Conservation (phyloP, 2,888 invertebrate species). For the Stegophylla sp. region DNA sequence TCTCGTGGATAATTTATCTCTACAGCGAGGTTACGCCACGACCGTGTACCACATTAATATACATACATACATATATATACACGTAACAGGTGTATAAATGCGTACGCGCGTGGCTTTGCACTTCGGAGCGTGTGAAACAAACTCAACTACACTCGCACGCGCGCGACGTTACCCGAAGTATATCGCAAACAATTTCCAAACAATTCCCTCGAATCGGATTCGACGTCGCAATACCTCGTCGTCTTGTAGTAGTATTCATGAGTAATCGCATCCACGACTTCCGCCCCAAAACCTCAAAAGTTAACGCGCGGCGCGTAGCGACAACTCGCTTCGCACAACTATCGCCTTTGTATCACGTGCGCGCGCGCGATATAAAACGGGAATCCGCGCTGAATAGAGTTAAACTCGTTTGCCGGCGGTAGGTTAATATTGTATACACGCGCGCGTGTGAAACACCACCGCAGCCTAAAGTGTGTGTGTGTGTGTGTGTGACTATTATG, state of each 20-base stretch:
- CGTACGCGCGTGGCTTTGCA: not conserved
- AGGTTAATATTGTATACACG: not conserved
- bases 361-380: no score
- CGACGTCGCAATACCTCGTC: slow-evolving; percentile 24
- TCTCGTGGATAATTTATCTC: not conserved
- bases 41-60: not conserved
- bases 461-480: no score
- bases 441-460: no score
- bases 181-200: slow-evolving; percentile 28
- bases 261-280: slow-evolving; percentile 1
- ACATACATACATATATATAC: no score
- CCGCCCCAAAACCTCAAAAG: slow-evolving; percentile 20
- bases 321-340: not conserved
- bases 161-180: not conserved
- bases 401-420: not conserved
- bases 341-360: not conserved
- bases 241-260: slow-evolving; percentile 11
- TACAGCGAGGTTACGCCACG: not conserved
- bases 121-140: not conserved
- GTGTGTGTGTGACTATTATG: not conserved
- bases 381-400: not conserved
- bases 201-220: slow-evolving; percentile 32
- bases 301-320: not conserved
- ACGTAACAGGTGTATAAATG: not conserved
- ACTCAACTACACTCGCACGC: no score